Evolutionary conservation across 2,113 vertebrate genomes (phyloP), one percentile per base, ranked within the genome.

Genomic region (Eubucco bourcierii): DNA sequence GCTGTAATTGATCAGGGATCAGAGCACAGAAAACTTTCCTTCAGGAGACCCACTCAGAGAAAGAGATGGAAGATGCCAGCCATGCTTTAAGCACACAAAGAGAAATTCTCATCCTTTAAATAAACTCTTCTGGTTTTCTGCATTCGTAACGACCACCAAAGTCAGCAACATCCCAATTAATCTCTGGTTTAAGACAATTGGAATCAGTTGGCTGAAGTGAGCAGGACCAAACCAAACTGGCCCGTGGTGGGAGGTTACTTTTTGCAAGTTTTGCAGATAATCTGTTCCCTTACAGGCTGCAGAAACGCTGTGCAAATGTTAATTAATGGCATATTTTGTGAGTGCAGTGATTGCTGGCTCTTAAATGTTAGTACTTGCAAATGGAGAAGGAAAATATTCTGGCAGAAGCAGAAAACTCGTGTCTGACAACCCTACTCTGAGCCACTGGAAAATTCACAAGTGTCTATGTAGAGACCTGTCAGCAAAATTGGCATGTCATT

Each of bases 291-390:
- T 85, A 27, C 34, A 70, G 33, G 64, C 75, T 60, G 41, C 12
- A 74, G 77, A 83, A 95, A 85, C 72, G 55, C 73, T 3, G 7
- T 28, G n/a, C 41, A 86, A 52, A 78, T 17, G 25, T 67, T 72
- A 92, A 91, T 92, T 94, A 86, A 94, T 34, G 10, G 33, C 70
- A 27, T 88, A 73, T 41, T 96, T 94, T 84, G 34, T 66, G 44
- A 87, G 44, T 41, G 46, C 39, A 41, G 82, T 59, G 87, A 81
- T 72, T 76, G 46, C 76, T 90, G 85, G 73, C 66, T 85, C 82
- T 39, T 47, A 86, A 81, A 88, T 0, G 0, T 50, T 78, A 53
- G 29, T 75, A 56, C 29, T 86, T 92, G 31, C 44, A 79, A 94
- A 74, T 4, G 41, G 31, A 93, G 73, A 78, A 81, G 58, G 73